Evolutionary conservation across 92 coral and sea anemone species (phyloP).

Genomic region (Ricordea florida): DNA sequence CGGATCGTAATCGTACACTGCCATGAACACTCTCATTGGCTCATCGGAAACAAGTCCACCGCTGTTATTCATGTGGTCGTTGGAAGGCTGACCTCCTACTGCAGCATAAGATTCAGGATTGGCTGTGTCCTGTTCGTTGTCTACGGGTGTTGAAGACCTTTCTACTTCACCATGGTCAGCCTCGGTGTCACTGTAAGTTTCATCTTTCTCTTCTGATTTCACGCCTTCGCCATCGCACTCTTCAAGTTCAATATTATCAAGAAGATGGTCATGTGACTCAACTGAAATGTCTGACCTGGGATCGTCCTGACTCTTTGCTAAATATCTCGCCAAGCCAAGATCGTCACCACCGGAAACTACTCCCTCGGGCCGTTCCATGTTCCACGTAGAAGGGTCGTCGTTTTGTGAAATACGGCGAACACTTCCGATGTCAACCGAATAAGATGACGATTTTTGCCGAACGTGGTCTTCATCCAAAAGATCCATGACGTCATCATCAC

Average conservation of each 20-base stretch:
- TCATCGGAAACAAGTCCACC: conserved; percentile 41
- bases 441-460: conserved; percentile 51
- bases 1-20: conserved; percentile 94
- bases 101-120: neutral
- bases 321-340: conserved; percentile 32
- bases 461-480: conserved; percentile 78
- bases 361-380: neutral
- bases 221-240: conserved; percentile 9
- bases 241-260: conserved; percentile 15
- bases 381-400: neutral
- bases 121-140: conserved; percentile 15
- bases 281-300: neutral
- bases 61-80: neutral
- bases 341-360: neutral
- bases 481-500: conserved; percentile 98
- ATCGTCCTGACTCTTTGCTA: conserved; percentile 14
- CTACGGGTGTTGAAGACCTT: conserved; percentile 56
- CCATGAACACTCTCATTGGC: conserved; percentile 77
- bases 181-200: conserved; percentile 71
- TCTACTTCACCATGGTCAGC: conserved; percentile 62
- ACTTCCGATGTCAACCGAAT: neutral
- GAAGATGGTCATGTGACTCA: conserved; percentile 1
- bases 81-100: conserved; percentile 8
- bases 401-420: conserved; percentile 1
- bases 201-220: neutral